A percentile compares a stretch with the other conserved stretches of the same genome.
phyloP scores from a whole-genome alignment of 2,797 vertebrate species.

The Chloroceryle inda region DNA sequence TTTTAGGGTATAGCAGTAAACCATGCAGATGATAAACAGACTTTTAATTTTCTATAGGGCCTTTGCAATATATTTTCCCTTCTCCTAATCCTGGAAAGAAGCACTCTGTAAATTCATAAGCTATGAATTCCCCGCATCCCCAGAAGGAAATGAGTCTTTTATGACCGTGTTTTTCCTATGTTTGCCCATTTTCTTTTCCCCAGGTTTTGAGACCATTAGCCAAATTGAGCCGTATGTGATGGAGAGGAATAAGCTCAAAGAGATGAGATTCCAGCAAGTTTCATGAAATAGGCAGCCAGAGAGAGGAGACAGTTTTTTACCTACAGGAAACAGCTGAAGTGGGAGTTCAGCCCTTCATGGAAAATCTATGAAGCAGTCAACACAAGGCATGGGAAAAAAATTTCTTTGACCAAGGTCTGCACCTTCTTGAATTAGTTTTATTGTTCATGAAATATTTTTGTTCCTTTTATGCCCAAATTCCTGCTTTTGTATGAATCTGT shows the following conservation, averaged over 20 bases:
- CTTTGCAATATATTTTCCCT: not conserved
- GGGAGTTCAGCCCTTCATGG: not conserved
- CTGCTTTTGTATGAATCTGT: not conserved
- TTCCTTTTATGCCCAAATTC: not conserved
- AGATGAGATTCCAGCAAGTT: not conserved
- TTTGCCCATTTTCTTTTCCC: not conserved
- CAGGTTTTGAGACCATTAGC: not conserved
- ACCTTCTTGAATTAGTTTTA: not conserved
- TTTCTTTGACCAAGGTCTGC: not conserved
- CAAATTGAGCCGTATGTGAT: not conserved
- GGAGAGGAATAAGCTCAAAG: not conserved
- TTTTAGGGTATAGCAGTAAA: not conserved
- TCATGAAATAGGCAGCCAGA: not conserved
- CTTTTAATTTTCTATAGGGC: not conserved
- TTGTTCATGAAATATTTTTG: not conserved
- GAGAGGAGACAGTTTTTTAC: not conserved
- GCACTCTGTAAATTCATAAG: not conserved
- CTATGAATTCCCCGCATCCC: not conserved
- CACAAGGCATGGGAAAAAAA: not conserved
- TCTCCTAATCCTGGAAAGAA: not conserved
- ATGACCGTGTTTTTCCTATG: not conserved
- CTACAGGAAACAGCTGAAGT: not conserved
- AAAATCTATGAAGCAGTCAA: not conserved
- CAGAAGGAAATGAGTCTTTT: not conserved
- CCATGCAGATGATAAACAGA: not conserved